These are phyloP conservation scores for Pachydiplax longipennis DNA, from an alignment of 2,888 invertebrate species.

Conservation along the genomic window DNA sequence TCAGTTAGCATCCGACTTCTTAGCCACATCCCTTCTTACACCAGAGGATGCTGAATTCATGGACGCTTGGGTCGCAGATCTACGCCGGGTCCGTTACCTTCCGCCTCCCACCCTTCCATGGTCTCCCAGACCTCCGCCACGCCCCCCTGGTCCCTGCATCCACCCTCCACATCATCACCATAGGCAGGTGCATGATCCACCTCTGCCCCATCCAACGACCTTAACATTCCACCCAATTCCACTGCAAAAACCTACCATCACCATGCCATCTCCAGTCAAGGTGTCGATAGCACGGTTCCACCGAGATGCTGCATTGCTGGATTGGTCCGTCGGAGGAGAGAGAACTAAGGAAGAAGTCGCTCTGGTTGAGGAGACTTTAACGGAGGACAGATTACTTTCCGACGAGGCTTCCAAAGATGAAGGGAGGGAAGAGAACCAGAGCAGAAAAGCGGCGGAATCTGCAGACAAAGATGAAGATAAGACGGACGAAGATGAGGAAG, in stretches of 20 bases:
- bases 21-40: slow-evolving; percentile 52
- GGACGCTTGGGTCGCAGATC: slow-evolving; percentile 54
- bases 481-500: not conserved
- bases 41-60: slow-evolving; percentile 52
- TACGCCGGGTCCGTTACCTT: slow-evolving; percentile 53
- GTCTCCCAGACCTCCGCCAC: slow-evolving; percentile 12
- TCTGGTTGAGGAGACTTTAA: not conserved
- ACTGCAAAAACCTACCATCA: not conserved
- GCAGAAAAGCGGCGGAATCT: not conserved
- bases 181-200: slow-evolving; percentile 6
- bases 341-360: slow-evolving; percentile 14
- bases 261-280: not conserved
- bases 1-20: slow-evolving; percentile 53
- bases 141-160: slow-evolving; percentile 13
- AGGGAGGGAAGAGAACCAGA: slow-evolving; percentile 1
- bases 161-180: slow-evolving; percentile 32
- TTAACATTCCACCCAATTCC: not conserved
- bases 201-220: not conserved
- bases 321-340: not conserved
- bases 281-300: slow-evolving; percentile 1
- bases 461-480: not conserved
- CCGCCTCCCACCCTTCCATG: slow-evolving; percentile 54
- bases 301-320: slow-evolving; percentile 10
- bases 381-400: not conserved
- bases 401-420: not conserved